Evolutionary conservation across 2,797 vertebrate genomes (phyloP).

Genomic region (Coranthus polyacanthus): DNA sequence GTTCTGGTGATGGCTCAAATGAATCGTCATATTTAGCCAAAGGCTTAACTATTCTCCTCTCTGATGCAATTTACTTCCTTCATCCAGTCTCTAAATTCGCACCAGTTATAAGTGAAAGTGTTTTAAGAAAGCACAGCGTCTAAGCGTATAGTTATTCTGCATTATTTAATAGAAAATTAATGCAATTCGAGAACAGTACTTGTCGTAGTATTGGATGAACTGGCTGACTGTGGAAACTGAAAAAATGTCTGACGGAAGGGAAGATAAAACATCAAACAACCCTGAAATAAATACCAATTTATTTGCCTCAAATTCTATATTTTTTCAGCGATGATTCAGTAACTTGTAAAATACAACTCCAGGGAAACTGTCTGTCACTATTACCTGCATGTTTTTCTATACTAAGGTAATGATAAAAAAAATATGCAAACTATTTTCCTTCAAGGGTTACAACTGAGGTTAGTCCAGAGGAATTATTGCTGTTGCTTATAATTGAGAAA

Average conservation of each 20-base stretch:
- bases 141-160: conserved; percentile 24
- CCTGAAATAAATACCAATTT: conserved; percentile 1
- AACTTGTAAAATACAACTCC: conserved; percentile 18
- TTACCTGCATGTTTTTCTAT: conserved; percentile 48
- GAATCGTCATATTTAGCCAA: background rate
- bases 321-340: conserved; percentile 16
- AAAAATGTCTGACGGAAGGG: conserved; percentile 1
- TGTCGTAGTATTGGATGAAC: background rate
- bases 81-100: conserved; percentile 12
- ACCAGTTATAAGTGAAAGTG: conserved; percentile 19
- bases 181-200: conserved; percentile 10
- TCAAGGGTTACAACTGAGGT: conserved; percentile 56
- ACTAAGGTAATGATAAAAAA: conserved; percentile 47
- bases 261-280: conserved; percentile 18
- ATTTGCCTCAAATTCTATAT: conserved; percentile 12
- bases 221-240: conserved; percentile 5
- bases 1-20: conserved; percentile 3
- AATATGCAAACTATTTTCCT: conserved; percentile 47
- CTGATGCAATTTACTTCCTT: conserved; percentile 9
- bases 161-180: conserved; percentile 24
- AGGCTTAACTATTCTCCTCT: background rate
- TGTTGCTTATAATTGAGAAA: conserved; percentile 58
- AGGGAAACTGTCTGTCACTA: conserved; percentile 46
- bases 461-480: conserved; percentile 66
- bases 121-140: conserved; percentile 28